Conservation (phyloP, 2,797 vertebrate species). For the Scarus forsteni region DNA sequence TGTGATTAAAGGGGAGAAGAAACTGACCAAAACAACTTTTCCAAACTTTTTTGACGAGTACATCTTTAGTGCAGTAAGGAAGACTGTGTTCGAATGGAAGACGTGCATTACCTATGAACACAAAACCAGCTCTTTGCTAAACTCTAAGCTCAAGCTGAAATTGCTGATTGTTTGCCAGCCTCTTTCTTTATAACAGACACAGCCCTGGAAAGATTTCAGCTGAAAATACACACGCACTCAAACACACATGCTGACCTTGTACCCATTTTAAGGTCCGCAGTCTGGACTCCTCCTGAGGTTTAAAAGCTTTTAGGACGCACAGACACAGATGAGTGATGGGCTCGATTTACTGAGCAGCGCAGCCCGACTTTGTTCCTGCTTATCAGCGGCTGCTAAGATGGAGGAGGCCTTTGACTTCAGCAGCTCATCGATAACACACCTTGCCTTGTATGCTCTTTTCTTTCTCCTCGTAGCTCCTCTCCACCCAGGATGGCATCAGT, state of each 20-base stretch:
- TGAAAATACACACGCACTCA: slow-evolving; percentile 16
- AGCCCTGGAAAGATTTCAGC: slow-evolving; percentile 51
- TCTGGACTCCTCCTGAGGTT: slow-evolving; percentile 66
- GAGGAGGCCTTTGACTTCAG: slow-evolving; percentile 77
- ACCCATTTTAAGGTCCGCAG: slow-evolving; percentile 59
- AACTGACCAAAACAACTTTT: no score
- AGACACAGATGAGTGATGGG: slow-evolving; percentile 69
- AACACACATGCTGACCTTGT: slow-evolving; percentile 63
- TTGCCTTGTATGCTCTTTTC: slow-evolving; percentile 86
- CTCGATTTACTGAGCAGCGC: slow-evolving; percentile 73
- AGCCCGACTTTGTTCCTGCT: slow-evolving; percentile 74
- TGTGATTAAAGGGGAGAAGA: no score
- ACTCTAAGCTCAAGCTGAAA: slow-evolving; percentile 7
- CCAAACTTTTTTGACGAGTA: no score
- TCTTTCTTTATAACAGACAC: slow-evolving; percentile 28
- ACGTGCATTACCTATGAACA: neutral
- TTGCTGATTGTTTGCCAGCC: slow-evolving; percentile 23
- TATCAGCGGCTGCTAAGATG: slow-evolving; percentile 75
- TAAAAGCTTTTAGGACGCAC: slow-evolving; percentile 77
- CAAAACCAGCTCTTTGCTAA: slow-evolving; percentile 6
- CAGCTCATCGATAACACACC: slow-evolving; percentile 86
- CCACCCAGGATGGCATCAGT: slow-evolving; percentile 96
- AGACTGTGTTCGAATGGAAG: neutral
- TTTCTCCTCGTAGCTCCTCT: slow-evolving; percentile 90
- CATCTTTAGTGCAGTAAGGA: no score